Evolutionary conservation across 2,113 vertebrate genomes (phyloP), one percentile per base, ranked within the genome.

Genomic region (Dissostichus mawsoni): DNA sequence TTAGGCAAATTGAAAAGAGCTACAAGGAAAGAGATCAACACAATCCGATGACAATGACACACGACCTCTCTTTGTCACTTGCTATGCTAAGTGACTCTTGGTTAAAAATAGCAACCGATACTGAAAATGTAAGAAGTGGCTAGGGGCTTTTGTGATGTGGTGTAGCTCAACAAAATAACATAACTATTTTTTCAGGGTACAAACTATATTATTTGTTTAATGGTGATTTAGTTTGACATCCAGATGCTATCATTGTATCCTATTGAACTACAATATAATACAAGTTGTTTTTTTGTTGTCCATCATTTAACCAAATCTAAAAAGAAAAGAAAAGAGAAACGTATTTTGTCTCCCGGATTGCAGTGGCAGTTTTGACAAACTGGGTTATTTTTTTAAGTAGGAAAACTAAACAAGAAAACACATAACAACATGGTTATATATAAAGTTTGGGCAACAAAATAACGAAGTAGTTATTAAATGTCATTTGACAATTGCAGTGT

Each of bases 21-120:
- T 13, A 11, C 9, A 11, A 10, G 50, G 14, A 4, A 36, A 56
- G 9, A 11, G 11, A 29, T 36, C 5, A 66, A 63, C 11, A 10
- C 25, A 68, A 84, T 69, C 13, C 58, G n/a, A 11, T 7, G 23
- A 79, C 8, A 78, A 33, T 73, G 76, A 78, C 47, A 74, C 44
- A 58, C 36, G 11, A 0, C 55, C 69, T 63, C 23, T 23, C 6
- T 25, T 11, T 73, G 52, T 63, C 45, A 44, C 2, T 5, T 29
- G 16, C 36, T 41, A 41, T 13, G 29, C 23, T 69, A 16, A 18
- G 59, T 45, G 62, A 51, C 36, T 41, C 5, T 41, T 41, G 36
- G 36, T 41, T 16, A 29, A 72, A 29, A 57, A 53, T 1, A 57
- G 25, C 10, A 53, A 55, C 20, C 0, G 2, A 50, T 58, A 69